Conservation (phyloP, 2,113 vertebrate species). For the Gymnarchus niloticus region DNA sequence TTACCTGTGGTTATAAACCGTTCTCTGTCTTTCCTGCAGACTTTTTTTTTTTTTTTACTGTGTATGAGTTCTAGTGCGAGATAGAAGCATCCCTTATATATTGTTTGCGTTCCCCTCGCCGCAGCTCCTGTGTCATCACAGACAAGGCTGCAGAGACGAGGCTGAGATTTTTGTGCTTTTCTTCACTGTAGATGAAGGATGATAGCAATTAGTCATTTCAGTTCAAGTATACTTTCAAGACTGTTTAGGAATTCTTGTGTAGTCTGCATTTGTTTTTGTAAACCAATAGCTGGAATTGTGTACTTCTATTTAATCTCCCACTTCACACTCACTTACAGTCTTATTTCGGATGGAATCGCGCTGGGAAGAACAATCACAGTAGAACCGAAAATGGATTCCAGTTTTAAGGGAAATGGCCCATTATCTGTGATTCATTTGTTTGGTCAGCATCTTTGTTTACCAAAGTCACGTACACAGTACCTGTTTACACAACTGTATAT, state of each 20-base stretch:
- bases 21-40: background rate
- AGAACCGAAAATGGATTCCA: background rate
- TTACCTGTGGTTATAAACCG: slow-evolving; percentile 1
- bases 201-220: background rate
- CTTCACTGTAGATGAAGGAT: slow-evolving; percentile 3
- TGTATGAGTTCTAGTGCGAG: background rate
- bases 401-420: background rate
- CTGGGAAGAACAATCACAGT: background rate
- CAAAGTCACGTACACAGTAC: background rate
- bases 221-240: background rate
- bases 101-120: background rate
- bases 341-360: background rate
- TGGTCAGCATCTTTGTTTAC: background rate
- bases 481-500: slow-evolving; percentile 3
- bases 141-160: background rate
- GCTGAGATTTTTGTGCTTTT: background rate
- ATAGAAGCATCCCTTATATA: background rate
- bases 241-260: slow-evolving; percentile 9
- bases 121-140: background rate
- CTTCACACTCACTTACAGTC: background rate
- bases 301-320: background rate
- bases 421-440: background rate
- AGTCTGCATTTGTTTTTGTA: slow-evolving; percentile 17
- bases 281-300: slow-evolving; percentile 11
- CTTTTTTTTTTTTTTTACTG: slow-evolving; percentile 2